Base-by-base conservation (phyloP, 2,888 invertebrate genomes). In the Meghimatium bilineatum region DNA sequence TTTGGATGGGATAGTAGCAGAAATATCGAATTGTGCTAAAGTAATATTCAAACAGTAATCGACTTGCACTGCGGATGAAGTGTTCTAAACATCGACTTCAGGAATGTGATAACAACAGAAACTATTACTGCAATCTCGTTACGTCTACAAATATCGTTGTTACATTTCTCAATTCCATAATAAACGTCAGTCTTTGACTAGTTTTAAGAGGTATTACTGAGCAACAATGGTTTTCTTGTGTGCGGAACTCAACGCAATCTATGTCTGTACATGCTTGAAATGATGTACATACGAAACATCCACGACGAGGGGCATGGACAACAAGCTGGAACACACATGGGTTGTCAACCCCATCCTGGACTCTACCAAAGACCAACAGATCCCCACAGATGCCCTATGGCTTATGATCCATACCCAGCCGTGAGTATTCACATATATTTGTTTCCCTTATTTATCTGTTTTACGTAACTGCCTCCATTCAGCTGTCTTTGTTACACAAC, bases 271-370 rank as follows among this genome's bases (percentile, higher is more conserved):
- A 3, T 17, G 14, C 32, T 69, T 81, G 81, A 81, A 75, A 81
- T 81, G 81, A 81, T 81, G 81, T 81, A 81, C 81, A 81, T 81
- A 71, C 38, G 81, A 32, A 72, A 81, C 81, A 44, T 66, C 29
- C 81, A 81, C 32, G 75, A 72, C 34, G 72, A 56, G 72, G 56
- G 69, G 12, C 80, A 80, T 72, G 71, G 71, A 26, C 60, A 56
- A 10, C 71, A 34, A 0, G n/a, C 69, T 23, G 81, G 66, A 49
- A 29, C 74, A 66, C 56, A 84, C 67, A 66, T 34, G 78, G 38
- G 83, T 34, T 29, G 76, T 67, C 36, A 76, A 63, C 60, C 82
- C 60, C 60, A 85, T 76, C 78, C 78, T 12, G 71, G 71, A 63
- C 26, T 63, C 8, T 79, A 78, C 49, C 79, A 72, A 52, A 72